Evolutionary conservation across 2,888 invertebrate species (phyloP).

Genomic region (Pogonocherus hispidulus): DNA sequence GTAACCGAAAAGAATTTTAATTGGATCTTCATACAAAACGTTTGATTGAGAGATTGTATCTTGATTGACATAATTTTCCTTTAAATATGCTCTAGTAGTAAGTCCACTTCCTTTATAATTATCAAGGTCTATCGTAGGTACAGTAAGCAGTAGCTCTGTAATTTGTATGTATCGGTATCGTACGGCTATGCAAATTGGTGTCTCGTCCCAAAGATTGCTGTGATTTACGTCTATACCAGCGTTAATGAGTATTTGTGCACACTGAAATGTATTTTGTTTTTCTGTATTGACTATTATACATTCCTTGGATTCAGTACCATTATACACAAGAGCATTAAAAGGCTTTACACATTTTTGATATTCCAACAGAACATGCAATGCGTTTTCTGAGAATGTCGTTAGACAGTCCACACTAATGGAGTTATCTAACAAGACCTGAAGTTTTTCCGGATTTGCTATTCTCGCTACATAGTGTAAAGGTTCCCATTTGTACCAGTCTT

Average conservation of each 20-base stretch:
- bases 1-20: slow-evolving; percentile 46
- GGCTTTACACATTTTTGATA: slow-evolving; percentile 45
- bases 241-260: slow-evolving; percentile 48
- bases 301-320: slow-evolving; percentile 46
- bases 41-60: slow-evolving; percentile 28
- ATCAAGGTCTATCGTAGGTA: slow-evolving; percentile 49
- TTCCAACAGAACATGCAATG: slow-evolving; percentile 52
- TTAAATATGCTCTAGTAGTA: slow-evolving; percentile 49
- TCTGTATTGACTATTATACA: slow-evolving; percentile 49
- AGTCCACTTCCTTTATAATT: slow-evolving; percentile 44
- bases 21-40: slow-evolving; percentile 38
- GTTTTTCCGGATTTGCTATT: slow-evolving; percentile 42
- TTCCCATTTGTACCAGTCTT: slow-evolving; percentile 53
- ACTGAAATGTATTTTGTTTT: slow-evolving; percentile 42
- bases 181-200: slow-evolving; percentile 54
- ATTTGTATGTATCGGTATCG: slow-evolving; percentile 45
- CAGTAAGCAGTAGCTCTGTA: slow-evolving; percentile 41
- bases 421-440: slow-evolving; percentile 38
- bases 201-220: slow-evolving; percentile 55
- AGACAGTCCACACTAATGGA: slow-evolving; percentile 36
- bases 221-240: slow-evolving; percentile 54
- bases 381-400: slow-evolving; percentile 54
- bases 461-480: slow-evolving; percentile 53
- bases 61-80: slow-evolving; percentile 41
- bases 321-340: slow-evolving; percentile 43